A percentile compares a stretch with the other conserved stretches of the same genome.
Evolutionary conservation across 2,113 vertebrate species (phyloP).

Genomic region (Erpornis zantholeuca): DNA sequence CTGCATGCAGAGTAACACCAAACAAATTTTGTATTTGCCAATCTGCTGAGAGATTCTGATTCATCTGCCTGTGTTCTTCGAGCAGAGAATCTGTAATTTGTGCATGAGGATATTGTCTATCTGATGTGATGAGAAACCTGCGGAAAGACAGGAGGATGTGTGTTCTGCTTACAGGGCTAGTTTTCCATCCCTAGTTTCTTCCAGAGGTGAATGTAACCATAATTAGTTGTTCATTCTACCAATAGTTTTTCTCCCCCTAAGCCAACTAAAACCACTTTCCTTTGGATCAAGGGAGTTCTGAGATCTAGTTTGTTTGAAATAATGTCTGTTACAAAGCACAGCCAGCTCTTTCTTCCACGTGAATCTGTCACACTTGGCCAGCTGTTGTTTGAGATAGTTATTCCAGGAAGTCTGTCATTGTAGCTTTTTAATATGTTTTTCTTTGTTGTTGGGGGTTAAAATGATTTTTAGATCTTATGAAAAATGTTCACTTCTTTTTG

Average conservation of each 20-base stretch:
- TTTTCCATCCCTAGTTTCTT: neutral
- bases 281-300: conserved; percentile 2
- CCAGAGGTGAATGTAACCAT: neutral
- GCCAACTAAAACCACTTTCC: neutral
- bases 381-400: conserved; percentile 37
- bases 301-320: conserved; percentile 28
- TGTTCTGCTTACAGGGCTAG: neutral
- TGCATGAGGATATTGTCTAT: neutral
- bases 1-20: neutral
- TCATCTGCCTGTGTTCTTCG: neutral
- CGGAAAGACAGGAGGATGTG: too few relatives aligned
- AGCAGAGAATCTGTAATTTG: neutral
- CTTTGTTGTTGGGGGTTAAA: neutral
- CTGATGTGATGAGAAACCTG: neutral
- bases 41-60: neutral
- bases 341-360: neutral
- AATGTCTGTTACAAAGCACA: neutral
- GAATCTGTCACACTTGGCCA: neutral
- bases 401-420: conserved; percentile 14
- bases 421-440: neutral
- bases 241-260: neutral
- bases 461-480: neutral
- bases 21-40: neutral
- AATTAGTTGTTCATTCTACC: neutral
- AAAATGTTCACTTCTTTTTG: neutral